These are phyloP conservation scores for Zaprionus vittiger DNA, from an alignment of 1,140 invertebrate species.

Conservation along the genomic window DNA sequence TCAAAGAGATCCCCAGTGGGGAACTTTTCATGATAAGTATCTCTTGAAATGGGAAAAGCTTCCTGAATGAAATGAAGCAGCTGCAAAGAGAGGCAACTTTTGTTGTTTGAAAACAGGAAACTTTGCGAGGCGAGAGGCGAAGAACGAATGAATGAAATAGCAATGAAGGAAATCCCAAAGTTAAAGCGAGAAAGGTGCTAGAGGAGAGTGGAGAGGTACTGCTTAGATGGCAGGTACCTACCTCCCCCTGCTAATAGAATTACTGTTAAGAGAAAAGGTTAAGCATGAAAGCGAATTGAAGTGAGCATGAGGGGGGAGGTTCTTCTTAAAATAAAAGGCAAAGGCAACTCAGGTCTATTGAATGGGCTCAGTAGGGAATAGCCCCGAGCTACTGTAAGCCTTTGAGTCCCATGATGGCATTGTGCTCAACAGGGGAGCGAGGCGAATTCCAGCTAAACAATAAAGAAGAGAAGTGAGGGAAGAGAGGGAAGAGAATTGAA, in stretches of 20 bases:
- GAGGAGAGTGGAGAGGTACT: not conserved
- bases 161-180: not conserved
- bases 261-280: not conserved
- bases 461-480: not conserved
- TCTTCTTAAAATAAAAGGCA: conserved; percentile 6
- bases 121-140: not conserved
- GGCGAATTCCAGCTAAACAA: not conserved
- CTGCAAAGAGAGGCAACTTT: not conserved
- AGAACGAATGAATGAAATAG: not conserved
- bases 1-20: not conserved
- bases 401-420: not conserved
- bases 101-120: not conserved
- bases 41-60: conserved; percentile 2
- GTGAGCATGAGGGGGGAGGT: not conserved
- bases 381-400: not conserved
- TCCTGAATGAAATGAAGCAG: not conserved
- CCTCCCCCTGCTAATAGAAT: not conserved
- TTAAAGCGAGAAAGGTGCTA: not conserved
- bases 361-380: not conserved
- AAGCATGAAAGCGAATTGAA: conserved; percentile 3
- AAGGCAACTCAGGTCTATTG: not conserved
- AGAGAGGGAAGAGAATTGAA: not conserved
- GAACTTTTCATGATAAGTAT: not conserved
- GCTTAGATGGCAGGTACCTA: not conserved
- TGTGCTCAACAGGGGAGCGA: not conserved